Evolutionary conservation across 2,888 invertebrate species (phyloP), one percentile per base, ranked within the genome.

Genomic region (Sicus ferrugineus): DNA sequence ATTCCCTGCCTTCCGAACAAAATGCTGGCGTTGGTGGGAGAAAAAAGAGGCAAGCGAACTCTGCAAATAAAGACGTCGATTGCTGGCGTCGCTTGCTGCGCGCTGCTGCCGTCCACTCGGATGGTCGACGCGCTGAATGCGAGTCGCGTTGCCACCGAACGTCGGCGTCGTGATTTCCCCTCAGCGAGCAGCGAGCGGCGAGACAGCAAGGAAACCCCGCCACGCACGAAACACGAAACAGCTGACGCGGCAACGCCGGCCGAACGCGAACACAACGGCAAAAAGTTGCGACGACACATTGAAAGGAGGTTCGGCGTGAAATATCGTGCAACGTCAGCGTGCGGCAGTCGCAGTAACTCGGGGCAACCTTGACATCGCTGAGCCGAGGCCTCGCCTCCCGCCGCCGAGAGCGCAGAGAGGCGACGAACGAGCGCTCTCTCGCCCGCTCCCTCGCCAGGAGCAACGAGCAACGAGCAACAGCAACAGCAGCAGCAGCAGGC

Each of bases 221-320:
- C 14, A 42, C 5, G 11, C 5, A 42, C 11, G 11, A 38, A 38
- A 38, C 6, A 38, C 42, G 42, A 34, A 7, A 9, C 34, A 1
- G 14, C 34, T 7, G 34, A 34, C 34, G 14, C 34, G 14, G 34
- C 7, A 34, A 34, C 42, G 42, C 14, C 42, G 4, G 9, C 42
- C 9, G n/a, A 58, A 58, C 2, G 5, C 6, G 28, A 59, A n/a
- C 31, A 31, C 26, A 65, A 50, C 28, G 52, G 11, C 14, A 67
- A 67, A 34, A 59, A 59, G 9, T n/a, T 1, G 16, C 0, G 54
- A 65, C 34, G 56, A 38, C 42, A 61, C 42, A 50, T 52, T 63
- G 50, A 64, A 66, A 56, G 56, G 38, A 54, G 1, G 38, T 26
- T 28, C n/a, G 16, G 28, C 42, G 56, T 56, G 46, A 66, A 66